phyloP scores from a whole-genome alignment of 2,888 invertebrate genomes.

The Melolontha melolontha region DNA sequence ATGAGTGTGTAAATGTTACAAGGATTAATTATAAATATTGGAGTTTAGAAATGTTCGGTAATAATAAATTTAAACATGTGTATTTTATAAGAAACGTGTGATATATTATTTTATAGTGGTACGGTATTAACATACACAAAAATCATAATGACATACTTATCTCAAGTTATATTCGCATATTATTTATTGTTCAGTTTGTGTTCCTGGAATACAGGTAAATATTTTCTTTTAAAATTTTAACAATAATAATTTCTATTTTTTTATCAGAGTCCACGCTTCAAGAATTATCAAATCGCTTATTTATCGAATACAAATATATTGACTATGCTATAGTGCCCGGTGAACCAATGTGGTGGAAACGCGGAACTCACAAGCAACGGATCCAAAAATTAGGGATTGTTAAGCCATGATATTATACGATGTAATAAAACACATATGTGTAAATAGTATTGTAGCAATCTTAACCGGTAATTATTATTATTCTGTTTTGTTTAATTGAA shows the following conservation, averaged over 20 bases:
- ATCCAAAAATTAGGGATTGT: slow-evolving; percentile 38
- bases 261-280: slow-evolving; percentile 13
- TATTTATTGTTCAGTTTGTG: not conserved
- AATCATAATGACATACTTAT: too few species aligned
- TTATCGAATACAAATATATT: slow-evolving; percentile 59
- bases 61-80: not conserved
- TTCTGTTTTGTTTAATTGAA: too few species aligned
- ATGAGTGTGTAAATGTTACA: slow-evolving; percentile 39
- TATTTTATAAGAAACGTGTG: slow-evolving; percentile 1
- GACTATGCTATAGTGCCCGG: slow-evolving; percentile 52
- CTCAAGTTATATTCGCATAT: not conserved
- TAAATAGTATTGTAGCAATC: not conserved
- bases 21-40: slow-evolving; percentile 37
- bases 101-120: not conserved
- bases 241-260: not conserved
- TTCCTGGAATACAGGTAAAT: not conserved
- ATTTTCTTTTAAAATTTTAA: not conserved
- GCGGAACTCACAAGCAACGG: slow-evolving; percentile 55
- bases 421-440: not conserved
- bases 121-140: not conserved
- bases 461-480: too few species aligned
- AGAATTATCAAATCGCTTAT: slow-evolving; percentile 36
- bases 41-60: slow-evolving; percentile 6
- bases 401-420: slow-evolving; percentile 30
- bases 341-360: slow-evolving; percentile 58